Percentiles rank a stretch among this genome's conserved stretches.
phyloP scores from a whole-genome alignment of 2,113 vertebrate species.

The Nerophis lumbriciformis region DNA sequence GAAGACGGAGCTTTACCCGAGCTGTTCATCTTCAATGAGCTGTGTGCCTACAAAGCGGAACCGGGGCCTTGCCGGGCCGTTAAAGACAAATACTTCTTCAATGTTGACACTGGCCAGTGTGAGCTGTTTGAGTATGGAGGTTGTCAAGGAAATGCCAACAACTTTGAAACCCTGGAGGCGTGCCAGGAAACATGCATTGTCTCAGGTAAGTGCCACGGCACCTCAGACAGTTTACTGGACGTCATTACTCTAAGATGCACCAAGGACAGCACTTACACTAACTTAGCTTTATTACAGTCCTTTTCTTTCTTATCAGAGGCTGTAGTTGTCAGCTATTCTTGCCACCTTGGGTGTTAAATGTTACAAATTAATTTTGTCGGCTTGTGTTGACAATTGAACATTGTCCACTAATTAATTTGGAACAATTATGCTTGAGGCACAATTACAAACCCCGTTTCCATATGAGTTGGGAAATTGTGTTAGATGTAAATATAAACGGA shows the following conservation, averaged over 20 bases:
- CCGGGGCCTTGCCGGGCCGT: conserved; percentile 82
- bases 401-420: conserved; percentile 42
- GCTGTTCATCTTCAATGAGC: conserved; percentile 66
- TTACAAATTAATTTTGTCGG: conserved; percentile 41
- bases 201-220: conserved; percentile 54
- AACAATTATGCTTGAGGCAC: conserved; percentile 31
- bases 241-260: background rate
- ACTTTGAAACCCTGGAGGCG: conserved; percentile 74
- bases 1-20: conserved; percentile 39
- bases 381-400: conserved; percentile 24
- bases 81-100: conserved; percentile 76
- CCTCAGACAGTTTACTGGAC: background rate
- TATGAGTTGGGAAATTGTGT: too few species aligned
- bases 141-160: conserved; percentile 88
- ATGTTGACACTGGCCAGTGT: conserved; percentile 71
- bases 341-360: conserved; percentile 30
- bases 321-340: conserved; percentile 13
- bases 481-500: too few species aligned
- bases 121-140: conserved; percentile 84
- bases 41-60: conserved; percentile 79
- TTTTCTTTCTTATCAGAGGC: too few species aligned
- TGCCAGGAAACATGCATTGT: conserved; percentile 78
- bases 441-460: too few species aligned
- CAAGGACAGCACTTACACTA: conserved; percentile 4
- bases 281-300: too few species aligned